Base-by-base conservation (phyloP, 2,888 invertebrate species). In the Nymphalis urticae region DNA sequence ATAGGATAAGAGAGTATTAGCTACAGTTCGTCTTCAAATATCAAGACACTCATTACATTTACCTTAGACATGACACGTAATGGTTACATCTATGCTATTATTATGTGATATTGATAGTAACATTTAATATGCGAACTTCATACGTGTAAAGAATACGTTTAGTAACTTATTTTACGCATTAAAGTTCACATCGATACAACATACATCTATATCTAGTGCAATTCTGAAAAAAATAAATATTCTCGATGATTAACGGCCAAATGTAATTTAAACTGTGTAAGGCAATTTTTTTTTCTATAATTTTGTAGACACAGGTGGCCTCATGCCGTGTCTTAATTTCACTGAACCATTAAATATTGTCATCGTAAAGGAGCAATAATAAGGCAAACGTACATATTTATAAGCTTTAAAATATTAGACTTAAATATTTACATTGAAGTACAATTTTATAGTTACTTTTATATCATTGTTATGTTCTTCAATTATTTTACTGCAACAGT, bases 11-110 rank as follows among this genome's bases (percentile, higher is more conserved):
- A 51, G 24, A 24, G 63, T 27, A 47, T 79, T 80, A 84, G 85
- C 86, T 86, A 87, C 86, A 86, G 85, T 77, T 75, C 71, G 79
- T 80, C 84, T 78, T 82, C 78, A 76, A 76, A 76, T 80, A 79
- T 74, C 80, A 81, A 84, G 80, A 85, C 84, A 83, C 84, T 84
- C 76, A 79, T 81, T 85, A 86, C 78, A 82, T 80, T 78, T 75
- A 82, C 75, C 79, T 80, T 73, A 64, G 48, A 64, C 54, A 70
- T 42, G 42, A 42, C 61, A 67, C 64, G 50, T 62, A 50, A 68
- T 32, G 65, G 54, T 42, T 61, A 62, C 76, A 60, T 59, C 59
- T 60, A 58, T 64, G 59, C 53, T 70, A 62, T 32, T 54, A 54
- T 16, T 64, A 63, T 50, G 47, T 68, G 47, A 65, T 65, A 24